phyloP scores from a whole-genome alignment of 2,797 vertebrate genomes.

The Anabacerthia variegaticeps region DNA sequence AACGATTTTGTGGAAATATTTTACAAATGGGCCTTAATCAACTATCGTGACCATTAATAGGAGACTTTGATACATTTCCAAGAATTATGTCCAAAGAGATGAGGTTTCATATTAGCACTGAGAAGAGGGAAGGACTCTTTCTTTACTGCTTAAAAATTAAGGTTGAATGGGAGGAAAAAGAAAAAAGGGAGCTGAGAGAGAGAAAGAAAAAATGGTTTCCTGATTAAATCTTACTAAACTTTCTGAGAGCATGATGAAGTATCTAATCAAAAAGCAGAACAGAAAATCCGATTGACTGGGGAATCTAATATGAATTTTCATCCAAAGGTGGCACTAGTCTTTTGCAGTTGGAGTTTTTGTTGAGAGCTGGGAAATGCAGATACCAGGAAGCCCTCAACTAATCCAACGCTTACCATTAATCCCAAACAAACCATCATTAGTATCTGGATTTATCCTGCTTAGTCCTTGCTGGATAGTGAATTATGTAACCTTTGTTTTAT shows the following conservation, averaged over 20 bases:
- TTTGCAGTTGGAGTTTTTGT: slow-evolving; percentile 26
- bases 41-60: neutral
- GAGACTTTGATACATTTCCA: neutral
- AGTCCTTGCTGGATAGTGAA: slow-evolving; percentile 34
- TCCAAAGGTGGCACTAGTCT: slow-evolving; percentile 59
- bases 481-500: slow-evolving; percentile 63
- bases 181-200: neutral
- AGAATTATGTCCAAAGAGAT: neutral
- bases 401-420: slow-evolving; percentile 74
- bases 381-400: slow-evolving; percentile 47
- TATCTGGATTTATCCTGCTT: slow-evolving; percentile 72
- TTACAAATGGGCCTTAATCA: neutral
- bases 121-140: neutral
- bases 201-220: neutral
- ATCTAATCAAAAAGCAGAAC: neutral
- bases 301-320: neutral
- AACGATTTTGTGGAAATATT: neutral
- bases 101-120: neutral
- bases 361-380: slow-evolving; percentile 12
- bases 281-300: neutral
- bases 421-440: slow-evolving; percentile 72
- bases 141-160: neutral
- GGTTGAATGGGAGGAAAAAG: neutral
- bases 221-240: neutral
- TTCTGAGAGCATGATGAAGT: neutral